A percentile compares a stretch with the other conserved stretches of the same genome.
These are phyloP conservation scores for Sus cebifrons DNA, from an alignment of 2,797 vertebrate genomes.

Conservation along the genomic window DNA sequence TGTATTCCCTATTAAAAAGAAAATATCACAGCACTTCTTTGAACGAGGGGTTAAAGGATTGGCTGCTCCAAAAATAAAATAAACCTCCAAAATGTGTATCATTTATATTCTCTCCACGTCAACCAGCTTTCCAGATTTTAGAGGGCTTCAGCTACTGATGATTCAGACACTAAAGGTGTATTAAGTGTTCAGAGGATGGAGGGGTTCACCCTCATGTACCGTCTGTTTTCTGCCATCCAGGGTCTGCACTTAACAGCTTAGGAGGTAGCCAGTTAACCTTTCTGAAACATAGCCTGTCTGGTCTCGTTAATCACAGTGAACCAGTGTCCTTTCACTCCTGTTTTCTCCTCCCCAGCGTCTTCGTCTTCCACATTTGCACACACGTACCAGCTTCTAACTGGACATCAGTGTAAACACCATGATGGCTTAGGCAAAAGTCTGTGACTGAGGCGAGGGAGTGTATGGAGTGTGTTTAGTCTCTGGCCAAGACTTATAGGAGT, in stretches of 20 bases:
- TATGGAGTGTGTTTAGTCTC: conserved; percentile 79
- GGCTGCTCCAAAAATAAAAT: conserved; percentile 15
- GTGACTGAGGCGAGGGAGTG: conserved; percentile 71
- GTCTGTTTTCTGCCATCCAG: conserved; percentile 42
- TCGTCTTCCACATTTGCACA: background rate
- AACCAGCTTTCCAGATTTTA: background rate
- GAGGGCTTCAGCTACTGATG: background rate
- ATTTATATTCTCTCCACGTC: background rate
- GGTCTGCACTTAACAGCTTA: background rate
- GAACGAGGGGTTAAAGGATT: background rate
- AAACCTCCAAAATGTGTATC: background rate
- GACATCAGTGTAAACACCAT: background rate
- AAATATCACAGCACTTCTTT: background rate
- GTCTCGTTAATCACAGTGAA: background rate
- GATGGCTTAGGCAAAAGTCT: conserved; percentile 62
- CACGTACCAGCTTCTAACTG: background rate
- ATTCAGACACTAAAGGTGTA: background rate
- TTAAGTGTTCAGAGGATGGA: background rate
- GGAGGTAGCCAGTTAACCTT: background rate
- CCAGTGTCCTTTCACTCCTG: background rate
- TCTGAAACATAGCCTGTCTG: background rate
- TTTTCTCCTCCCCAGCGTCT: background rate
- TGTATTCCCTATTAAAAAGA: conserved; percentile 43
- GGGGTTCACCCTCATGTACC: background rate
- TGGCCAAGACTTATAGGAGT: conserved; percentile 74